These are phyloP conservation scores for Turritopsis rubra DNA, from an alignment of 30 jellyfish, hydroid and myxozoan genomes.

Conservation along the genomic window DNA sequence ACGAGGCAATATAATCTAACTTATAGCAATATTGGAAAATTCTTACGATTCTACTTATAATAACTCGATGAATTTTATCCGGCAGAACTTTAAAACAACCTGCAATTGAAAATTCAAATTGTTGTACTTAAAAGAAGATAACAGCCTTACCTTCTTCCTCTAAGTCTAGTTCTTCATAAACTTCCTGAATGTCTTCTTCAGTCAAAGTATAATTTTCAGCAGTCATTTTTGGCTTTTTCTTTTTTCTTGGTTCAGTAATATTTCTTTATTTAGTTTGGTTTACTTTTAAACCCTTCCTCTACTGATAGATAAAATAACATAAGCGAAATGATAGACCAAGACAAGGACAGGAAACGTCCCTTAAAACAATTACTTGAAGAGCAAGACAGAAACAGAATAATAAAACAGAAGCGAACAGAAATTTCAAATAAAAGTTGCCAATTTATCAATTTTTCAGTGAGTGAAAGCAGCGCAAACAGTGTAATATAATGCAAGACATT, in stretches of 20 bases:
- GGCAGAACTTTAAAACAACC: too few species aligned
- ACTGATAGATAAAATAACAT: background rate
- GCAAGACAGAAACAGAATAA: too few species aligned
- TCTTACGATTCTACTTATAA: too few species aligned
- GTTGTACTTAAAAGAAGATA: too few species aligned
- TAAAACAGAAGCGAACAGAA: too few species aligned
- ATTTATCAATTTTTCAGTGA: background rate
- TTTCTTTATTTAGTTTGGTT: background rate
- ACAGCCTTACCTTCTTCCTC: slow-evolving; percentile 48
- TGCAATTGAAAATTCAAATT: too few species aligned
- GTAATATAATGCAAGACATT: background rate
- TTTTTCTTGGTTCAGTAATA: background rate
- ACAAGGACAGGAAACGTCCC: too few species aligned
- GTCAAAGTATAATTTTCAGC: background rate
- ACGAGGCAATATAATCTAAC: too few species aligned
- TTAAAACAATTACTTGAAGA: too few species aligned
- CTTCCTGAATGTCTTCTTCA: background rate
- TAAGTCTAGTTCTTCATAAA: slow-evolving; percentile 58
- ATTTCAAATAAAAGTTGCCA: background rate
- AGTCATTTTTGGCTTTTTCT: background rate
- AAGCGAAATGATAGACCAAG: too few species aligned
- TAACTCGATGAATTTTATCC: too few species aligned
- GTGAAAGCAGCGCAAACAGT: background rate
- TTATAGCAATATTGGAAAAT: too few species aligned
- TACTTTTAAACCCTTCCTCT: background rate